Conservation (phyloP, 1,140 invertebrate genomes). For the Aphelenchoides besseyi region DNA sequence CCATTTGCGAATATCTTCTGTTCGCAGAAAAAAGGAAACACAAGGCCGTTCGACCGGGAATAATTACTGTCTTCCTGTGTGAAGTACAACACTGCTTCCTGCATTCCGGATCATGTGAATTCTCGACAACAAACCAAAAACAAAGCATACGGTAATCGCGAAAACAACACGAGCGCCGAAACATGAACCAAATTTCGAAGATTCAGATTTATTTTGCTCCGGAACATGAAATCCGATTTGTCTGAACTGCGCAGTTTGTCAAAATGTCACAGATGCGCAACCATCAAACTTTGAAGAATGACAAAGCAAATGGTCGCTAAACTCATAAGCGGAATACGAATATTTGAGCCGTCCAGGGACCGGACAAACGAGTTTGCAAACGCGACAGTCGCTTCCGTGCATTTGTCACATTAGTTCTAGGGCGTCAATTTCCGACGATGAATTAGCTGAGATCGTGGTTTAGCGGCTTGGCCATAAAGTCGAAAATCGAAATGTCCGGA, state of each 20-base stretch:
- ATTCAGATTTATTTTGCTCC: not conserved
- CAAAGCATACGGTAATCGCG: conserved; percentile 2
- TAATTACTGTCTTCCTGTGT: not conserved
- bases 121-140: not conserved
- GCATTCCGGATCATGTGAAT: not conserved
- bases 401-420: not conserved
- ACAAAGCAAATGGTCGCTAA: not conserved
- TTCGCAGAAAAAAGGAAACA: not conserved
- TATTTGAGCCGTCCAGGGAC: not conserved
- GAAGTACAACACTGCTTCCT: not conserved
- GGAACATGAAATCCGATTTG: not conserved
- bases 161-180: not conserved
- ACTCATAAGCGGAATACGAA: not conserved
- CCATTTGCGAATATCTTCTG: not conserved
- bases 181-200: too few species aligned
- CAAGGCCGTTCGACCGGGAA: not conserved
- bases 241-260: not conserved
- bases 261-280: conserved; percentile 1
- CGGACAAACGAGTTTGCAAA: not conserved
- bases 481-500: too few species aligned
- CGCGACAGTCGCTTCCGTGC: conserved; percentile 1
- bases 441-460: too few species aligned
- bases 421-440: too few species aligned
- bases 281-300: not conserved
- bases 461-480: too few species aligned